Evolutionary conservation across 2,797 vertebrate species (phyloP), one percentile per base, ranked within the genome.

Genomic region (Anguilla obscura): DNA sequence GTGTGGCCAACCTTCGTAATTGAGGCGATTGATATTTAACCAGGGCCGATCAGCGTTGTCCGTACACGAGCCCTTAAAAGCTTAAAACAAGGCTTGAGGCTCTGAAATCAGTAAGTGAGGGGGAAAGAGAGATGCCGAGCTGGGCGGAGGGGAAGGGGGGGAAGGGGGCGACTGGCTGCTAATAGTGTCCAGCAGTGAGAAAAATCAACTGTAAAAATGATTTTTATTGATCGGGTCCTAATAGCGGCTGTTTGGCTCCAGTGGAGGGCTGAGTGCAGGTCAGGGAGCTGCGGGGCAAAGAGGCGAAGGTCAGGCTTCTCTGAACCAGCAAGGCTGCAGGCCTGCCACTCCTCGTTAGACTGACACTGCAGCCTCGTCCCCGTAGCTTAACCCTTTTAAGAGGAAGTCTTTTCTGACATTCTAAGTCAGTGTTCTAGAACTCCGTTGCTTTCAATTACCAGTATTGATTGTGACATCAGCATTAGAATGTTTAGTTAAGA

Each of bases 201-300:
- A 93, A 92, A 92, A 86, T 88, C 88, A 89, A 92, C 92, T 91
- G 92, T 92, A 94, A 95, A 95, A 95, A 95, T 94, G 89, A 94
- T 94, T 94, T 95, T 89, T 95, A 97, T 96, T 95, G 96, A 96
- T 96, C 90, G 92, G 89, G 88, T 93, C 69, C 89, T 93, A 93
- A 94, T 93, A 93, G 94, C 94, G 94, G 94, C 94, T 93, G 94
- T 95, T 95, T 93, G 93, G 89, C 93, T 92, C 95, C 94, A 94
- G 95, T 96, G 95, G 82, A 88, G 90, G 88, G 56, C 69, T 71
- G 45, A 74, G 80, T 84, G 86, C 84, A 88, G 94, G 93, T 92
- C 93, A 93, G 48, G n/a, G 91, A 88, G 91, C 93, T 93, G 89
- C 60, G 66, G 86, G 86, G 14, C 76, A 82, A 40, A 60, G 56